Evolutionary conservation across 2,113 vertebrate genomes (phyloP).

Genomic region (Ancistrus triradiatus): DNA sequence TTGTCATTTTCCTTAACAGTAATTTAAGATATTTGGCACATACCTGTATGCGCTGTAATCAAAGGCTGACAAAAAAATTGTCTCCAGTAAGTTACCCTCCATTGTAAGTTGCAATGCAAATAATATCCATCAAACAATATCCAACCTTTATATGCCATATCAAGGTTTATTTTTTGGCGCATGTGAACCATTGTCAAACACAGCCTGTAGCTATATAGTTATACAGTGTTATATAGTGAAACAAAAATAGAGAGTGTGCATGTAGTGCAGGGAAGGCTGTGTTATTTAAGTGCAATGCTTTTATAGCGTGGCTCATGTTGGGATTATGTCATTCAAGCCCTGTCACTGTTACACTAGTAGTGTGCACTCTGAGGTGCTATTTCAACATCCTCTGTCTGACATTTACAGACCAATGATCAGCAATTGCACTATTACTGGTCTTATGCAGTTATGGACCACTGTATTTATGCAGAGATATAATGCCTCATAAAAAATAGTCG

Average conservation of each 20-base stretch:
- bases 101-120: background rate
- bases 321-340: conserved; percentile 62
- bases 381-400: conserved; percentile 65
- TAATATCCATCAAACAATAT: background rate
- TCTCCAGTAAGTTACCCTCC: background rate
- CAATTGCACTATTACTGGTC: conserved; percentile 35
- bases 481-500: conserved; percentile 61
- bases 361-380: conserved; percentile 62
- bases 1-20: conserved; percentile 25
- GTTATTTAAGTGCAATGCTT: conserved; percentile 38
- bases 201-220: conserved; percentile 5
- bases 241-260: background rate
- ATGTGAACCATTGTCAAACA: conserved; percentile 8
- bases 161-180: too few species aligned
- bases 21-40: conserved; percentile 31
- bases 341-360: conserved; percentile 61
- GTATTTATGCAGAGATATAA: conserved; percentile 64
- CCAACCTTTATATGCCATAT: background rate
- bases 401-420: conserved; percentile 59
- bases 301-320: conserved; percentile 52
- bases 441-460: conserved; percentile 57
- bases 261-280: conserved; percentile 16
- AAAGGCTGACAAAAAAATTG: conserved; percentile 19
- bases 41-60: conserved; percentile 28
- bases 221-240: too few species aligned